Evolutionary conservation across 2,113 vertebrate species (phyloP).

Genomic region (Eublepharis macularius): DNA sequence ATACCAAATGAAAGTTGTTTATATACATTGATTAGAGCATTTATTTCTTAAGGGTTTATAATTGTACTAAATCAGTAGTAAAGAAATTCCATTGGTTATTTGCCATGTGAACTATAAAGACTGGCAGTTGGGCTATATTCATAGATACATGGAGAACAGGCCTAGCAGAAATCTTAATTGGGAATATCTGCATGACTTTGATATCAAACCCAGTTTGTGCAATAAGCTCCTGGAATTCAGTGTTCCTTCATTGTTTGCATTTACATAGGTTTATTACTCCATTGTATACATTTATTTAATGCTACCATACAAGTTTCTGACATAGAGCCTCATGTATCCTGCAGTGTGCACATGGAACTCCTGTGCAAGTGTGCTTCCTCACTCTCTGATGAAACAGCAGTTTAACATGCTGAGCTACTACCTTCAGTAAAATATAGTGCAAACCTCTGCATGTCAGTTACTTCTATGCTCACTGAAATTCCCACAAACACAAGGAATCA

Average conservation of each 20-base stretch:
- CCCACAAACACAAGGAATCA: not conserved
- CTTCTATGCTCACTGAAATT: not conserved
- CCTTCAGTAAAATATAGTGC: not conserved
- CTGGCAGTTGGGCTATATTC: not conserved
- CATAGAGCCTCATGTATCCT: not conserved
- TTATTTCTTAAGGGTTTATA: constrained; percentile 6
- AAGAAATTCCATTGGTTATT: not conserved
- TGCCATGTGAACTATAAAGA: not conserved
- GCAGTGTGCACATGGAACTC: constrained; percentile 5
- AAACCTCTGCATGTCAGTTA: not conserved
- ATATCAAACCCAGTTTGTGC: not conserved
- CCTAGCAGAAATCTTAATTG: constrained; percentile 2
- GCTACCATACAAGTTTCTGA: not conserved
- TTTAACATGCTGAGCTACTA: not conserved
- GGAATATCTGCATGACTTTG: not conserved
- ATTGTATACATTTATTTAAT: not conserved
- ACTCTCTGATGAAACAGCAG: no score
- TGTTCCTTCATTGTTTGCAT: not conserved
- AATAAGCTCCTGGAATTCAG: not conserved
- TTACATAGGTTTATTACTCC: not conserved
- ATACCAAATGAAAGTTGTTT: not conserved
- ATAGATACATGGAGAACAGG: not conserved
- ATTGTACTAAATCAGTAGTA: not conserved
- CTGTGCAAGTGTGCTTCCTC: not conserved
- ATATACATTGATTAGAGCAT: not conserved